Evolutionary conservation across 2,797 vertebrate genomes (phyloP).

Genomic region (Tadarida brasiliensis): DNA sequence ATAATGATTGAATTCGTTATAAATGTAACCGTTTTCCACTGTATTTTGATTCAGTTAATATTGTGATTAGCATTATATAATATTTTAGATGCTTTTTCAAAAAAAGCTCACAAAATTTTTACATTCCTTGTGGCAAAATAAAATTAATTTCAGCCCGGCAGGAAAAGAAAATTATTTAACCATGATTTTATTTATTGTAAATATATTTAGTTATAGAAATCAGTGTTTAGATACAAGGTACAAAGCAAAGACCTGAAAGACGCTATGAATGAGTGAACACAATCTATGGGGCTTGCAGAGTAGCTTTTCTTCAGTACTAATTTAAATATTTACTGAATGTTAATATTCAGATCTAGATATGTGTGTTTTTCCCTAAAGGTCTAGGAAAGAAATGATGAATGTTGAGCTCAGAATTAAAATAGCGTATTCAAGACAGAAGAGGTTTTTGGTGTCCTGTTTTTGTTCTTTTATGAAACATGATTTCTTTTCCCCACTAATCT

Average conservation of each 20-base stretch:
- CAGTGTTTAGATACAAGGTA: conserved; percentile 44
- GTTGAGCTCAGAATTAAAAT: conserved; percentile 66
- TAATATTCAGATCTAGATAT: conserved; percentile 65
- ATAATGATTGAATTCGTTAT: conserved; percentile 55
- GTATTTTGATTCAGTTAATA: conserved; percentile 45
- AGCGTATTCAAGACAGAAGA: conserved; percentile 41
- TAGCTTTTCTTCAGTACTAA: conserved; percentile 54
- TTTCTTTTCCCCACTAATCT: conserved; percentile 46
- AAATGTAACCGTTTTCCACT: background rate
- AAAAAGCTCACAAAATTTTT: background rate
- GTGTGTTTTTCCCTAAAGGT: conserved; percentile 55
- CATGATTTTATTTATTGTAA: conserved; percentile 65
- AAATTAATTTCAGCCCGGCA: conserved; percentile 64
- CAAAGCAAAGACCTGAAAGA: conserved; percentile 66
- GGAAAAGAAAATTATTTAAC: conserved; percentile 62
- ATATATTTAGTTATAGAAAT: conserved; percentile 55
- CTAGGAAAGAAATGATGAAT: conserved; percentile 61
- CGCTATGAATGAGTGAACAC: conserved; percentile 71
- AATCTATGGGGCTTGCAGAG: conserved; percentile 44
- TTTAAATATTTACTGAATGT: conserved; percentile 77
- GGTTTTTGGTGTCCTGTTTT: background rate
- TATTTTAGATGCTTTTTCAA: background rate
- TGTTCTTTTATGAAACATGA: conserved; percentile 61
- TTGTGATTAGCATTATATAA: conserved; percentile 56
- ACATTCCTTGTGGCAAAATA: conserved; percentile 40